phyloP scores from a whole-genome alignment of 35 echinoderm and acorn worm genomes.

The Apostichopus japonicus region DNA sequence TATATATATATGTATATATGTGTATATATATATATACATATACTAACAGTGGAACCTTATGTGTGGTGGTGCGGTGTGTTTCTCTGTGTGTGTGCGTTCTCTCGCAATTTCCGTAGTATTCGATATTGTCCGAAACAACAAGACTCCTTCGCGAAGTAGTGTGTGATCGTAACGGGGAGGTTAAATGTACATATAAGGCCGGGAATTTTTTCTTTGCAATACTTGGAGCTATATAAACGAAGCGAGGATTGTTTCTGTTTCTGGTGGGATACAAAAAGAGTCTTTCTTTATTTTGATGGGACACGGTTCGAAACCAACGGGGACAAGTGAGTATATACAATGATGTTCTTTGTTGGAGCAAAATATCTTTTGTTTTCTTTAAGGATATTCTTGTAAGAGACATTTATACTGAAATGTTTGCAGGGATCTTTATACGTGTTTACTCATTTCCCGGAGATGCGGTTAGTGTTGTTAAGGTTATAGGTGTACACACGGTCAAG shows the following conservation, averaged over 20 bases:
- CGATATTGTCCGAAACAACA: background rate
- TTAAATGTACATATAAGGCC: slow-evolving; percentile 48
- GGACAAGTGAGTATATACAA: slow-evolving; percentile 22
- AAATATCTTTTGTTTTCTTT: slow-evolving; percentile 30
- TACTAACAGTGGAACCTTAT: background rate
- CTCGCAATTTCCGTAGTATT: slow-evolving; percentile 5
- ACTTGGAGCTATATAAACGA: background rate
- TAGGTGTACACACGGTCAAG: too few species aligned
- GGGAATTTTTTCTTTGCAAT: slow-evolving; percentile 45
- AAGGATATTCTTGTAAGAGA: background rate
- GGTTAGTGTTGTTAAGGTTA: too few species aligned
- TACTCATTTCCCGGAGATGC: too few species aligned
- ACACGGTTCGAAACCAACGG: slow-evolving; percentile 15
- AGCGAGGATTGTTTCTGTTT: slow-evolving; percentile 8
- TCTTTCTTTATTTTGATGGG: slow-evolving; percentile 32
- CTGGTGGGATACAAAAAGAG: slow-evolving; percentile 23
- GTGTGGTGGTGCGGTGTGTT: background rate
- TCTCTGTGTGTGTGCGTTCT: background rate
- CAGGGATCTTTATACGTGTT: too few species aligned
- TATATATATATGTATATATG: too few species aligned
- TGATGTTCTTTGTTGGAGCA: background rate
- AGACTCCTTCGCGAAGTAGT: background rate
- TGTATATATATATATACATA: too few species aligned
- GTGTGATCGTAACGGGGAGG: background rate
- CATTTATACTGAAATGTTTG: too few species aligned